phyloP scores from a whole-genome alignment of 2,797 vertebrate genomes.

The Cyprinella venusta region DNA sequence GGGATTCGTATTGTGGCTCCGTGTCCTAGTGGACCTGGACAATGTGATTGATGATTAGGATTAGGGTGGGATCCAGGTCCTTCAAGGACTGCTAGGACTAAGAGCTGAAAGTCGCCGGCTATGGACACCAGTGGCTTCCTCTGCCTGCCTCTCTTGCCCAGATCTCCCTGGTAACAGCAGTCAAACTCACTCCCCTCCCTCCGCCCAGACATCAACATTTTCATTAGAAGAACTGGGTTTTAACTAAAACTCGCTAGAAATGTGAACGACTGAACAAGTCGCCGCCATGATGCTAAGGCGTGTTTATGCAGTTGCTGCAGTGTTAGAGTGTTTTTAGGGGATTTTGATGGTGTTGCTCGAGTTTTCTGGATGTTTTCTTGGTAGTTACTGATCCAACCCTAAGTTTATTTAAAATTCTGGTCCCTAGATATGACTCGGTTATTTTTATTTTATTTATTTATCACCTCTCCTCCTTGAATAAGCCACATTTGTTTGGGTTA shows the following conservation, averaged over 20 bases:
- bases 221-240: conserved; percentile 17
- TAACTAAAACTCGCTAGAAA: not conserved
- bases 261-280: too few relatives aligned
- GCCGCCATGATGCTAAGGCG: not conserved
- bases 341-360: conserved; percentile 6
- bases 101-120: conserved; percentile 38
- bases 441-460: too few relatives aligned
- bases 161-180: conserved; percentile 70
- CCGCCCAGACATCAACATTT: conserved; percentile 17
- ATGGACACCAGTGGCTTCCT: conserved; percentile 60
- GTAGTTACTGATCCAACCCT: not conserved
- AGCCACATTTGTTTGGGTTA: not conserved
- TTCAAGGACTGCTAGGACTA: conserved; percentile 44
- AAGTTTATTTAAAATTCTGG: not conserved
- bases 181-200: conserved; percentile 47
- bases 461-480: not conserved
- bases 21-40: conserved; percentile 45
- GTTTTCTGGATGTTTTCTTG: not conserved
- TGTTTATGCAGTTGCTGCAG: not conserved
- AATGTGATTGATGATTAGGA: conserved; percentile 20
- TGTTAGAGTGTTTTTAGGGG: not conserved
- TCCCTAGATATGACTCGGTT: too few relatives aligned
- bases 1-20: conserved; percentile 32
- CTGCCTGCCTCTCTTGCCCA: conserved; percentile 58
- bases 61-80: conserved; percentile 33